Evolutionary conservation across 2,888 invertebrate genomes (phyloP).

Genomic region (Melanostoma mellinum): DNA sequence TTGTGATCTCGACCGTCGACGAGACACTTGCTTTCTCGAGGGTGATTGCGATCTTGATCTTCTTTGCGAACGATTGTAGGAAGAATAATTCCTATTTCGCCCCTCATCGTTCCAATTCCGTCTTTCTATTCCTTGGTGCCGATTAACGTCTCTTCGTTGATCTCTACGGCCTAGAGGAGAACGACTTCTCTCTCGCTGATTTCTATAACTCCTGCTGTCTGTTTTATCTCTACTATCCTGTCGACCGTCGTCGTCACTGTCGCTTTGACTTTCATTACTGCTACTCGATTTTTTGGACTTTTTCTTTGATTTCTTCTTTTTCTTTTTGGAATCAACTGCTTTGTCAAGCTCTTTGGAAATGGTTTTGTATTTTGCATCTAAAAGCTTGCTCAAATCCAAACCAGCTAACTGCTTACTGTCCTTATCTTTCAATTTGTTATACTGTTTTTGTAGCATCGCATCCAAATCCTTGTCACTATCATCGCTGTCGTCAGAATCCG

Average conservation of each 20-base stretch:
- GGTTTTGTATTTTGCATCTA: conserved; percentile 81
- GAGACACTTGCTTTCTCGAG: background rate
- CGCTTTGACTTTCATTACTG: conserved; percentile 48
- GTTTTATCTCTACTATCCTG: conserved; percentile 34
- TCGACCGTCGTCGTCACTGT: conserved; percentile 51
- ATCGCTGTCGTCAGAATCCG: conserved; percentile 52
- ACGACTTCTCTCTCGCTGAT: conserved; percentile 6
- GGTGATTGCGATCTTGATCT: conserved; percentile 25
- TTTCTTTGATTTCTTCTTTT: conserved; percentile 69
- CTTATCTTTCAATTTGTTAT: conserved; percentile 85
- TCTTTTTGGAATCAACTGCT: conserved; percentile 76
- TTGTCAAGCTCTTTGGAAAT: conserved; percentile 81
- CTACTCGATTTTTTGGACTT: conserved; percentile 53
- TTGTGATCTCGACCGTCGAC: conserved; percentile 31
- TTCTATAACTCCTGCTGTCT: background rate
- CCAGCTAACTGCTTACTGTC: conserved; percentile 76
- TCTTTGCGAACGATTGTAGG: conserved; percentile 6
- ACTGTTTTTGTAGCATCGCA: conserved; percentile 87
- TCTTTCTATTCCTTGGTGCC: conserved; percentile 4
- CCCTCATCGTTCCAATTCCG: conserved; percentile 17
- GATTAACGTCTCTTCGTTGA: background rate
- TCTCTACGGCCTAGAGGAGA: conserved; percentile 26
- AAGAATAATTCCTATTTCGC: conserved; percentile 12
- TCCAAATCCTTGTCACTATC: conserved; percentile 84
- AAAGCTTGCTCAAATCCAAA: conserved; percentile 78